phyloP scores from a whole-genome alignment of 2,888 invertebrate genomes.

The Drosophila multiciliata region DNA sequence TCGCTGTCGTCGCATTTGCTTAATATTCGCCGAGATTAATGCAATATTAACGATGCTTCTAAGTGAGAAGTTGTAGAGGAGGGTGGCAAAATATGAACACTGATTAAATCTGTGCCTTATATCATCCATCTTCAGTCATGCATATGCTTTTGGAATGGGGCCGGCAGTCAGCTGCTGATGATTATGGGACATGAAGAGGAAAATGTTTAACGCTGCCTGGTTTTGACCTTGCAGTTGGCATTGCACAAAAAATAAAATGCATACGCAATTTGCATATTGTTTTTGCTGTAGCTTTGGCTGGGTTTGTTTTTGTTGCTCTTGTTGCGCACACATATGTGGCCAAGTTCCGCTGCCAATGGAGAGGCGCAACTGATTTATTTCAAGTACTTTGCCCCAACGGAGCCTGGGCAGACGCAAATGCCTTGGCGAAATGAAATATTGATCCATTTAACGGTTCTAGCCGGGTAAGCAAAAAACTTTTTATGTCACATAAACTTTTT shows the following conservation, averaged over 20 bases:
- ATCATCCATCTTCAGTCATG: slow-evolving; percentile 56
- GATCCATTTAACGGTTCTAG: slow-evolving; percentile 59
- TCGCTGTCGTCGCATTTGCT: slow-evolving; percentile 32
- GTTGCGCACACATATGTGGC: slow-evolving; percentile 30
- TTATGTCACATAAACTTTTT: slow-evolving; percentile 34
- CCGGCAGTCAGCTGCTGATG: slow-evolving; percentile 31
- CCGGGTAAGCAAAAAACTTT: slow-evolving; percentile 18
- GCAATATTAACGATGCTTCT: slow-evolving; percentile 43
- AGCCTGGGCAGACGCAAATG: slow-evolving; percentile 17
- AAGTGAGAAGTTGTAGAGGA: background rate
- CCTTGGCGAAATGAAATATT: slow-evolving; percentile 64
- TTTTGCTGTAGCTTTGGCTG: background rate
- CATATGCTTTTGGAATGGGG: slow-evolving; percentile 33
- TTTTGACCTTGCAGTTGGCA: slow-evolving; percentile 63
- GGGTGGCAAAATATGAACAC: slow-evolving; percentile 1
- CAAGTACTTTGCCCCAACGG: slow-evolving; percentile 48
- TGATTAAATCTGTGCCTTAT: slow-evolving; percentile 46
- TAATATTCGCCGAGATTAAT: slow-evolving; percentile 66
- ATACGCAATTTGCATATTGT: slow-evolving; percentile 31
- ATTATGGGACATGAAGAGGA: slow-evolving; percentile 44
- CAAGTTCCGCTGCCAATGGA: slow-evolving; percentile 9
- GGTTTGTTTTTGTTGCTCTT: slow-evolving; percentile 15
- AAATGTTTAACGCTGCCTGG: slow-evolving; percentile 8
- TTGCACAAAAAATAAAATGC: slow-evolving; percentile 48
- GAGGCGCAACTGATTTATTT: slow-evolving; percentile 61